These are phyloP conservation scores for Hydropsyche betteni DNA, from an alignment of 2,888 invertebrate genomes.

Conservation along the genomic window DNA sequence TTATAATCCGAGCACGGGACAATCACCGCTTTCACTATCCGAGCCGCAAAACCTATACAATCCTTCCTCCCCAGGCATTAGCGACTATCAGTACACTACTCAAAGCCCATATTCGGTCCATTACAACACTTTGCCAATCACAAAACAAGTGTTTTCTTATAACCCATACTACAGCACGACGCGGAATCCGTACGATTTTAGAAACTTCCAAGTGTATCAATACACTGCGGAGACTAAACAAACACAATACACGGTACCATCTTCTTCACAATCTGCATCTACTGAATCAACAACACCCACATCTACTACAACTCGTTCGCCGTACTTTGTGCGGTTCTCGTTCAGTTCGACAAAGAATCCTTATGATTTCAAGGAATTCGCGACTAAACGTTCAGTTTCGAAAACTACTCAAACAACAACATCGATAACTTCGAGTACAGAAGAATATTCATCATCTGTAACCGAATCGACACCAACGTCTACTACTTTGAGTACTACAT, in stretches of 20 bases:
- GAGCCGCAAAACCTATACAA: constrained; percentile 56
- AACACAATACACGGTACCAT: constrained; percentile 54
- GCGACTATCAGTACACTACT: constrained; percentile 52
- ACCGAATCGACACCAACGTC: constrained; percentile 56
- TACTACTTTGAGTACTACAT: constrained; percentile 47
- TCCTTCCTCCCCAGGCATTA: constrained; percentile 55
- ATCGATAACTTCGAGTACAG: constrained; percentile 44
- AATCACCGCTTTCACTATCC: constrained; percentile 52
- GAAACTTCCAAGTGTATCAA: constrained; percentile 54
- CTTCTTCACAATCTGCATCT: constrained; percentile 47
- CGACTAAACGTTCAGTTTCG: constrained; percentile 45
- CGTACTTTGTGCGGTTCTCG: constrained; percentile 59
- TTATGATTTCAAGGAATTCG: constrained; percentile 65
- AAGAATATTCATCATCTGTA: constrained; percentile 53
- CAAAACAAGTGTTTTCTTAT: constrained; percentile 42
- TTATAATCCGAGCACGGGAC: constrained; percentile 51
- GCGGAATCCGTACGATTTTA: constrained; percentile 53
- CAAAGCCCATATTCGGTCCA: constrained; percentile 54
- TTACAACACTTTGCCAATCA: constrained; percentile 50
- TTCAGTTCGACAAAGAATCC: constrained; percentile 67
- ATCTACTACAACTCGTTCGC: constrained; percentile 45
- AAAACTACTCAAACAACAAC: constrained; percentile 49
- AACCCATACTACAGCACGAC: constrained; percentile 53
- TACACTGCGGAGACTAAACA: constrained; percentile 55
- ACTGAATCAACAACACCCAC: constrained; percentile 46